Evolutionary conservation across 2,888 invertebrate species (phyloP), one percentile per base, ranked within the genome.

Genomic region (Nemoura dubitans): DNA sequence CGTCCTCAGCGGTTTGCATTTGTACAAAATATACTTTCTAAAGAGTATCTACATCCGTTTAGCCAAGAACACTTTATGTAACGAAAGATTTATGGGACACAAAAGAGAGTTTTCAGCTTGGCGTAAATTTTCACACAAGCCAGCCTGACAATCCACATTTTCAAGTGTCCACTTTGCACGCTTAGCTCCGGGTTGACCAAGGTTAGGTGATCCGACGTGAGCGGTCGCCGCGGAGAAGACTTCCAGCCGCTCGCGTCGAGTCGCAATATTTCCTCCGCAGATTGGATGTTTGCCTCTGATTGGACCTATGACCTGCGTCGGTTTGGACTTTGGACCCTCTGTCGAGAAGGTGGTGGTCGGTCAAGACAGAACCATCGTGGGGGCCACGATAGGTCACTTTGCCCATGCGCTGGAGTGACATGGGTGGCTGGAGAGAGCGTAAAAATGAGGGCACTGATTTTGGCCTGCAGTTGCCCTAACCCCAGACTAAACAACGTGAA

Each of bases 151-250:
- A 78, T 78, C 78, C 83, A 26, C 43, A 42, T 83, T 83, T 42
- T 83, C 83, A 83, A 83, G 83, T 83, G 83, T 83, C 83, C 42
- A 83, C 83, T 83, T 83, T 36, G 27, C 59, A 6, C 76, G 21
- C 10, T 36, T 7, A 83, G 83, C 83, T 83, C 83, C 83, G 83
- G 83, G 83, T 42, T 83, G 83, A 42, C 83, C 83, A 83, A 83
- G 83, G 83, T 83, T 42, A 83, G n/a, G 81, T 29, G 29, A 78
- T 59, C 59, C 59, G 14, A 10, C 59, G 59, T 21, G 59, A 59
- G 21, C 16, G 14, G 21, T 1, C 14, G 14, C 59, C 10, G 59
- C 59, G 14, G 59, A 59, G 59, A 59, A 59, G 59, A 59, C 16
- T 59, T 59, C 16, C 25, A 26, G n/a, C 6, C 78, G 3, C 78